These are phyloP conservation scores for Drosophila anomelani DNA, from an alignment of 2,888 invertebrate genomes.

Conservation along the genomic window DNA sequence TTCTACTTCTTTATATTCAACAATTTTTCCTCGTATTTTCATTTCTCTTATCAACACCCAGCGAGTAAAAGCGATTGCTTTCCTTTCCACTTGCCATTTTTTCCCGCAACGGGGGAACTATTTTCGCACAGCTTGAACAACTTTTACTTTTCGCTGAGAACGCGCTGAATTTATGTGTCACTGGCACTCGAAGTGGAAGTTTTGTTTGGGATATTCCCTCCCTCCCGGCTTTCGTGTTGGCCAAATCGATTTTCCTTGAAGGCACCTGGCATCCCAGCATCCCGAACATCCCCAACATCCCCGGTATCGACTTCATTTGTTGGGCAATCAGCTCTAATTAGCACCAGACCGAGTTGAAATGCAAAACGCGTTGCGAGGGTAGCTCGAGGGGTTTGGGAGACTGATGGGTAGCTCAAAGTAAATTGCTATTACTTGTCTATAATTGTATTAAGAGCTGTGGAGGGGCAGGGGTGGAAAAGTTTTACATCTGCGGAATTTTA, in stretches of 20 bases:
- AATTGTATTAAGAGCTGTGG: constrained; percentile 52
- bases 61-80: constrained; percentile 34
- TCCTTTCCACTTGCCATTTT: constrained; percentile 27
- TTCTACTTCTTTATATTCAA: background rate
- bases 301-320: constrained; percentile 64
- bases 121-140: constrained; percentile 39
- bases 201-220: constrained; percentile 23
- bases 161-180: constrained; percentile 64
- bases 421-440: constrained; percentile 74
- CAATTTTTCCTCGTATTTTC: constrained; percentile 3
- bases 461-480: constrained; percentile 23
- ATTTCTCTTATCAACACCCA: constrained; percentile 14
- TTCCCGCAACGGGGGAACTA: constrained; percentile 20
- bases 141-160: constrained; percentile 36
- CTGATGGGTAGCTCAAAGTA: constrained; percentile 52
- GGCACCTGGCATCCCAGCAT: constrained; percentile 27
- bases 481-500: constrained; percentile 66
- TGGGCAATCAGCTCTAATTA: constrained; percentile 76
- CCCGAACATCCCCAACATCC: background rate
- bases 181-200: constrained; percentile 56
- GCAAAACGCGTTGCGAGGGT: constrained; percentile 41
- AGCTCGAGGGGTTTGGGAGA: constrained; percentile 14
- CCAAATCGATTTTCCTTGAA: constrained; percentile 64
- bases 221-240: constrained; percentile 31
- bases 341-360: constrained; percentile 55